Conservation (phyloP, 2,113 vertebrate genomes). For the Xyliphius kryptos region DNA sequence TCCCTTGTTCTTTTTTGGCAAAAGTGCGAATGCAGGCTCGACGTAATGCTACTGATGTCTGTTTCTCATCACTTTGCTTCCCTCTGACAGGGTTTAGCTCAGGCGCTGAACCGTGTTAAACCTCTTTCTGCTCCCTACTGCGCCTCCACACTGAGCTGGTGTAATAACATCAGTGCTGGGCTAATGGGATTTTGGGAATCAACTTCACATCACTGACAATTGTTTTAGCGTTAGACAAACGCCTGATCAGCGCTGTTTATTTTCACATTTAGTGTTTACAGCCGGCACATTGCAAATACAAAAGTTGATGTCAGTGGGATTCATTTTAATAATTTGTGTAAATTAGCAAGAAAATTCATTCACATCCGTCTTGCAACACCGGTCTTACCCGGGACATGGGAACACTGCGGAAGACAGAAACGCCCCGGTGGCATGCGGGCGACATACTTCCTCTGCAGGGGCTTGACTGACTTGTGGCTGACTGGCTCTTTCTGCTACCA, state of each 20-base stretch:
- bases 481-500: too few relatives aligned
- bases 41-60: not conserved
- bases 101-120: constrained; percentile 20
- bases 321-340: too few relatives aligned
- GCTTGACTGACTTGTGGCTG: too few relatives aligned
- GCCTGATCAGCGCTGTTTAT: not conserved
- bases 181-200: not conserved
- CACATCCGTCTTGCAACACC: too few relatives aligned
- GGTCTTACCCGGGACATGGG: too few relatives aligned
- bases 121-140: constrained; percentile 2
- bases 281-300: too few relatives aligned
- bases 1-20: not conserved
- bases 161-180: constrained; percentile 1
- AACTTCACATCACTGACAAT: not conserved
- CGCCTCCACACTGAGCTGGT: constrained; percentile 4
- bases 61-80: not conserved
- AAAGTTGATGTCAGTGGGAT: too few relatives aligned
- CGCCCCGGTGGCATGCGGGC: too few relatives aligned
- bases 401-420: too few relatives aligned
- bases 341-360: too few relatives aligned
- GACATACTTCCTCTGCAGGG: too few relatives aligned
- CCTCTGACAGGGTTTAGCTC: constrained; percentile 9
- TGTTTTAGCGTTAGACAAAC: not conserved
- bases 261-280: too few relatives aligned
- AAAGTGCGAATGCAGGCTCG: not conserved